Percentiles rank a stretch among this genome's conserved stretches.
Evolutionary conservation across 1,140 invertebrate genomes (phyloP).

Genomic region (Macrosteles quadrilineatus): DNA sequence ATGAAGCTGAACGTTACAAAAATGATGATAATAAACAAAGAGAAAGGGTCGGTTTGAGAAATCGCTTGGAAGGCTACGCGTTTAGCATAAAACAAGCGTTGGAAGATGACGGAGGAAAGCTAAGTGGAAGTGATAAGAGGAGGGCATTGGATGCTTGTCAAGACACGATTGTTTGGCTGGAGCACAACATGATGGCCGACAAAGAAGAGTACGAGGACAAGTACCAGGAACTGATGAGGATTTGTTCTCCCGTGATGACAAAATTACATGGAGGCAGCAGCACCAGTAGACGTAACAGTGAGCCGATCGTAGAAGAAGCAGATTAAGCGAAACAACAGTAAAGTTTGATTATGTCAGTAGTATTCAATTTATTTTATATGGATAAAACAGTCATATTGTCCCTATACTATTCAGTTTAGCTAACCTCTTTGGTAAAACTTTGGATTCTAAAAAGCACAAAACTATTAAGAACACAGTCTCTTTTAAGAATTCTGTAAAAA

Average conservation of each 20-base stretch:
- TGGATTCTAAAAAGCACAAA: no score
- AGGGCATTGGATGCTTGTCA: constrained; percentile 50
- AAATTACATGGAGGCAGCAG: constrained; percentile 66
- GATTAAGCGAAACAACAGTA: no score
- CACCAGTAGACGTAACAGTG: constrained; percentile 47
- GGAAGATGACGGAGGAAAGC: constrained; percentile 48
- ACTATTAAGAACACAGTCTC: no score
- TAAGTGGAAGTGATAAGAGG: constrained; percentile 48
- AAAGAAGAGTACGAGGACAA: constrained; percentile 76
- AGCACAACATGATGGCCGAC: constrained; percentile 66
- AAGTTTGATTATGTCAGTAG: no score
- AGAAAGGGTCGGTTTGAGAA: constrained; percentile 62
- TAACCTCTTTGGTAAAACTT: no score
- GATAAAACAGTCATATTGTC: no score
- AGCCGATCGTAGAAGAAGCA: constrained; percentile 70
- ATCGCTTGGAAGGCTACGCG: constrained; percentile 69
- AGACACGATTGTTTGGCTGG: constrained; percentile 60
- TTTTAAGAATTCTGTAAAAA: no score
- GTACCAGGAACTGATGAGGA: constrained; percentile 68
- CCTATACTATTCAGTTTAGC: no score
- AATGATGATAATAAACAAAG: constrained; percentile 59
- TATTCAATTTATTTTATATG: no score
- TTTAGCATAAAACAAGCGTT: constrained; percentile 65
- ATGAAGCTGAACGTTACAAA: constrained; percentile 66
- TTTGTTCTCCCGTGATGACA: constrained; percentile 73